Percentiles rank a stretch among this genome's conserved stretches.
Conservation (phyloP, 2,888 invertebrate genomes). For the Epirrita christyi region DNA sequence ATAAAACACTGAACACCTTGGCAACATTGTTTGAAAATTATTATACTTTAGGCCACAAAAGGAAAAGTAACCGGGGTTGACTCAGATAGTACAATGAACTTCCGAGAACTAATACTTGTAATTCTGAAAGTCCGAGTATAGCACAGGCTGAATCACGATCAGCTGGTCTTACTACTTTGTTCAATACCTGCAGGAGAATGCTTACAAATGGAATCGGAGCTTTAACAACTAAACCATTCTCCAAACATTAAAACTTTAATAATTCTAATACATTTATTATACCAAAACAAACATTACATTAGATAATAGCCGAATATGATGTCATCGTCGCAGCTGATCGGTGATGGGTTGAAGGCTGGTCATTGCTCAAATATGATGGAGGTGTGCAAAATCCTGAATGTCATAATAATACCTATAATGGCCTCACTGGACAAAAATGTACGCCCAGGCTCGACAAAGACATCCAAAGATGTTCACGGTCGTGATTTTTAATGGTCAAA, state of each 20-base stretch:
- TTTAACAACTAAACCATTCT: constrained; percentile 3
- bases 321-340: constrained; percentile 76
- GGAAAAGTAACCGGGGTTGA: constrained; percentile 61
- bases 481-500: constrained; percentile 34
- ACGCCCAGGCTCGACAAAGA: constrained; percentile 30
- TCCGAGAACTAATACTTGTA: constrained; percentile 59
- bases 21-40: constrained; percentile 65
- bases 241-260: constrained; percentile 16
- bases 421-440: constrained; percentile 48
- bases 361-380: constrained; percentile 56
- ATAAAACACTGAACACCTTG: constrained; percentile 58
- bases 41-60: constrained; percentile 51
- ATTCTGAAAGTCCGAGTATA: constrained; percentile 53
- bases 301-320: constrained; percentile 61
- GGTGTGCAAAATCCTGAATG: constrained; percentile 50
- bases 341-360: constrained; percentile 74
- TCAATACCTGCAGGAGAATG: constrained; percentile 7
- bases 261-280: constrained; percentile 27
- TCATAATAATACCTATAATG: constrained; percentile 48
- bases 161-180: constrained; percentile 36
- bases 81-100: constrained; percentile 77
- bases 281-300: constrained; percentile 64
- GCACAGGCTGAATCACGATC: constrained; percentile 56
- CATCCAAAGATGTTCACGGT: constrained; percentile 20
- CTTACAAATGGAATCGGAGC: constrained; percentile 5